Percentiles rank a stretch among this genome's conserved stretches.
Conservation (phyloP, 1,140 invertebrate genomes). For the Heliconius hermathena region DNA sequence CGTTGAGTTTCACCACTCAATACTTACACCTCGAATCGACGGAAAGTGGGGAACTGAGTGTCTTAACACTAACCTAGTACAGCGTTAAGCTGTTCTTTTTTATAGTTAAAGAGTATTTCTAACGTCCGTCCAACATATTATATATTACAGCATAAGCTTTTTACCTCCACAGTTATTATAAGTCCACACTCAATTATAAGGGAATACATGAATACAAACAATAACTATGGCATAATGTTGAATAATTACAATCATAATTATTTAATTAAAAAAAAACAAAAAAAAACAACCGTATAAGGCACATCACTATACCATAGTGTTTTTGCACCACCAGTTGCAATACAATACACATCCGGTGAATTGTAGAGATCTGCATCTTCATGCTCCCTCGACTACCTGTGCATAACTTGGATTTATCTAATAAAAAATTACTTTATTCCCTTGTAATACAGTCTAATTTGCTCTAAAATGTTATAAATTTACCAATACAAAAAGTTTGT, state of each 20-base stretch:
- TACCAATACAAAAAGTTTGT: not conserved
- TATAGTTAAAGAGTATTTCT: not conserved
- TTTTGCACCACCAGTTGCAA: constrained; percentile 44
- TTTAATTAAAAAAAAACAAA: not conserved
- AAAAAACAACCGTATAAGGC: not conserved
- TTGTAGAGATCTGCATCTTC: constrained; percentile 63
- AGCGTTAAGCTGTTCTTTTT: not conserved
- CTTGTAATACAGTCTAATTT: not conserved
- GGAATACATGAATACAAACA: constrained; percentile 4
- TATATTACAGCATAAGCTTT: not conserved
- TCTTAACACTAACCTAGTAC: too few species aligned
- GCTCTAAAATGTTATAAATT: not conserved
- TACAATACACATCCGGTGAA: constrained; percentile 65
- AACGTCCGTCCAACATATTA: not conserved
- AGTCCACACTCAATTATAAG: constrained; percentile 2
- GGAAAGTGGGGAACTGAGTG: too few species aligned
- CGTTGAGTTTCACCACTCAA: too few species aligned
- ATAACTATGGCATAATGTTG: not conserved
- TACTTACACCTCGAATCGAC: too few species aligned
- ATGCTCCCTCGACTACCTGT: constrained; percentile 42
- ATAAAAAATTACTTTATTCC: constrained; percentile 1
- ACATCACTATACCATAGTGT: constrained; percentile 26
- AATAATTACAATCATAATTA: constrained; percentile 13
- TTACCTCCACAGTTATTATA: not conserved
- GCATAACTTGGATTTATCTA: not conserved